Conservation (phyloP, 2,797 vertebrate species). For the Gadopsis marmoratus region DNA sequence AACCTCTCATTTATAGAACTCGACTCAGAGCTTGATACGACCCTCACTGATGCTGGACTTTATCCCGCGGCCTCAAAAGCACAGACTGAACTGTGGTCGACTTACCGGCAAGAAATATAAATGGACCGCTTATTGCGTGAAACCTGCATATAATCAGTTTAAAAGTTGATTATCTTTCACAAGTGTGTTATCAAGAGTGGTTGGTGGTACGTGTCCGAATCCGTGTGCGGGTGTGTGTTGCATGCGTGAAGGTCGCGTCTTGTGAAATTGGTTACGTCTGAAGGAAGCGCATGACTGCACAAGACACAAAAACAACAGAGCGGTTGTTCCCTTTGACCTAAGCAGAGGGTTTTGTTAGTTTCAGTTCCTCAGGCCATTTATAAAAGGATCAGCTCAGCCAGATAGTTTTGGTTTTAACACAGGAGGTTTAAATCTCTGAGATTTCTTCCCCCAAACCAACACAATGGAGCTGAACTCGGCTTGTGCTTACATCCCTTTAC, state of each 20-base stretch:
- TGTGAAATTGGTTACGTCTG: slow-evolving; percentile 58
- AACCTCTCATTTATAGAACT: slow-evolving; percentile 49
- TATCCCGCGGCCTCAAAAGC: slow-evolving; percentile 25
- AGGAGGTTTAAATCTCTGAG: neutral
- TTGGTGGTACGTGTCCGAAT: neutral
- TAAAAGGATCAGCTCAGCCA: slow-evolving; percentile 12
- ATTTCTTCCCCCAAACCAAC: neutral
- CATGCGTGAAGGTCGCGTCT: slow-evolving; percentile 44
- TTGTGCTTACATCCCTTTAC: neutral
- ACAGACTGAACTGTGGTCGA: slow-evolving; percentile 2
- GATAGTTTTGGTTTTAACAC: neutral
- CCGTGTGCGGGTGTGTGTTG: neutral
- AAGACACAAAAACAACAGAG: slow-evolving; percentile 32
- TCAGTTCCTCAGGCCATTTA: neutral
- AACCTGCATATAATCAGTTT: slow-evolving; percentile 51
- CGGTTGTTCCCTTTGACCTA: slow-evolving; percentile 30
- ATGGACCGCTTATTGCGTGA: slow-evolving; percentile 41
- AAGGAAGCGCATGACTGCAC: slow-evolving; percentile 46
- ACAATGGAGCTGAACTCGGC: neutral
- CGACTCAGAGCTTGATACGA: slow-evolving; percentile 31
- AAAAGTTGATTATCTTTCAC: slow-evolving; percentile 57
- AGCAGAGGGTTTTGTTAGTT: neutral
- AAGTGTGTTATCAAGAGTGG: slow-evolving; percentile 19
- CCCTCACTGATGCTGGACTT: slow-evolving; percentile 22
- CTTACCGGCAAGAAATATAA: slow-evolving; percentile 25